Conservation (phyloP, 2,797 vertebrate genomes). For the Sebastiscus albofasciatus region DNA sequence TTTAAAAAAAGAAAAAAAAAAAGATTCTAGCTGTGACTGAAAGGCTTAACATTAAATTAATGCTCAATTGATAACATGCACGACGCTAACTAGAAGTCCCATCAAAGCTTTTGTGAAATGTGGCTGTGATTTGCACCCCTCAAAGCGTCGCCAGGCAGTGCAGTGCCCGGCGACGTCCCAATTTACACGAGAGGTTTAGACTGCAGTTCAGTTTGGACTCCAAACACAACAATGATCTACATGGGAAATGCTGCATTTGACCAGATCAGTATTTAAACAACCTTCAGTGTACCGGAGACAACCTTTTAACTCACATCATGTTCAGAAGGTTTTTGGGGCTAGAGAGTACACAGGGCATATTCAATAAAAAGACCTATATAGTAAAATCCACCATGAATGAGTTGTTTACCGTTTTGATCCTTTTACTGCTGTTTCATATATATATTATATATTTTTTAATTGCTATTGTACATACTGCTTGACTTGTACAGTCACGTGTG, state of each 20-base stretch:
- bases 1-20: background rate
- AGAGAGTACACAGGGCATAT: constrained; percentile 68
- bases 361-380: constrained; percentile 77
- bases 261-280: constrained; percentile 60
- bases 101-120: constrained; percentile 15
- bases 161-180: background rate
- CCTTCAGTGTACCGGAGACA: constrained; percentile 45
- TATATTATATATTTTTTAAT: constrained; percentile 14
- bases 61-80: background rate
- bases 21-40: background rate
- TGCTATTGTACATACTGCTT: constrained; percentile 50
- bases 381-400: constrained; percentile 69
- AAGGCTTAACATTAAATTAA: background rate
- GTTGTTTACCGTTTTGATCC: constrained; percentile 61
- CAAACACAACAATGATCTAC: background rate
- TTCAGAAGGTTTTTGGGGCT: constrained; percentile 51
- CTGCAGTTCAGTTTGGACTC: constrained; percentile 22
- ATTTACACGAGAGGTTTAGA: background rate
- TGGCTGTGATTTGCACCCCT: constrained; percentile 5
- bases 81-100: background rate
- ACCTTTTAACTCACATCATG: constrained; percentile 44
- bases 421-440: constrained; percentile 54
- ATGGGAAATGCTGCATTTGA: constrained; percentile 37
- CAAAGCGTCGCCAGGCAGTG: background rate
- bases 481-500: constrained; percentile 46